A percentile compares a stretch with the other conserved stretches of the same genome.
These are phyloP conservation scores for Paralichthys olivaceus DNA, from an alignment of 2,113 vertebrate genomes.

Conservation along the genomic window DNA sequence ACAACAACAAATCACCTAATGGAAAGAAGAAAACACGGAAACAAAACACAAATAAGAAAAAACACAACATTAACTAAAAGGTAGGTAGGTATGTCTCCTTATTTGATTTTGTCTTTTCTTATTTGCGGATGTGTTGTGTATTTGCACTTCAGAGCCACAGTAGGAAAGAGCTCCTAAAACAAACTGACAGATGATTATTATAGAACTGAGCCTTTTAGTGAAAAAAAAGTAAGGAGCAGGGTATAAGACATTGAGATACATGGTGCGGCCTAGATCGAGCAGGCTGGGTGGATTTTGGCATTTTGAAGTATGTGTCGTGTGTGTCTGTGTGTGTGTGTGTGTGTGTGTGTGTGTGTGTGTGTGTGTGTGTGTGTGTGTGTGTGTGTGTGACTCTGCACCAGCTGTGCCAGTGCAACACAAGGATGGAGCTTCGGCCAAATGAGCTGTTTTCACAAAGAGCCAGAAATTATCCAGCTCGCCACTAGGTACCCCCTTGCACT, in stretches of 20 bases:
- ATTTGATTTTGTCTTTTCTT: no score
- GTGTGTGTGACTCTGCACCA: slow-evolving; percentile 46
- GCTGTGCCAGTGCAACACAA: slow-evolving; percentile 61
- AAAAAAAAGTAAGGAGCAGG: slow-evolving; percentile 1
- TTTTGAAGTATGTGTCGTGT: slow-evolving; percentile 28
- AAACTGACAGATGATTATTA: not conserved
- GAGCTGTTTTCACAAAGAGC: slow-evolving; percentile 58
- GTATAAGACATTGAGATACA: slow-evolving; percentile 18
- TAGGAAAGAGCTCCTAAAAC: not conserved
- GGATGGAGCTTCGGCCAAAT: slow-evolving; percentile 57
- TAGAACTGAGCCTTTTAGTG: slow-evolving; percentile 2
- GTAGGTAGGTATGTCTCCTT: no score
- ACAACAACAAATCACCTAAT: no score
- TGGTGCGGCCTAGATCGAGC: slow-evolving; percentile 46
- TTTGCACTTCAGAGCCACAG: not conserved
- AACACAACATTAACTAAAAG: no score
- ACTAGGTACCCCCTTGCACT: not conserved
- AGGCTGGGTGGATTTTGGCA: slow-evolving; percentile 42
- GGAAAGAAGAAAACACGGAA: no score
- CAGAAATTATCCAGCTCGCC: slow-evolving; percentile 51
- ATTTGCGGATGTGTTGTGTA: no score
- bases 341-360: slow-evolving; percentile 7
- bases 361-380: slow-evolving; percentile 32
- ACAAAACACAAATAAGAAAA: no score
- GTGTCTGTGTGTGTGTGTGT: slow-evolving; percentile 16